Conservation (phyloP, 2,888 invertebrate genomes). For the Limnephilus rhombicus region DNA sequence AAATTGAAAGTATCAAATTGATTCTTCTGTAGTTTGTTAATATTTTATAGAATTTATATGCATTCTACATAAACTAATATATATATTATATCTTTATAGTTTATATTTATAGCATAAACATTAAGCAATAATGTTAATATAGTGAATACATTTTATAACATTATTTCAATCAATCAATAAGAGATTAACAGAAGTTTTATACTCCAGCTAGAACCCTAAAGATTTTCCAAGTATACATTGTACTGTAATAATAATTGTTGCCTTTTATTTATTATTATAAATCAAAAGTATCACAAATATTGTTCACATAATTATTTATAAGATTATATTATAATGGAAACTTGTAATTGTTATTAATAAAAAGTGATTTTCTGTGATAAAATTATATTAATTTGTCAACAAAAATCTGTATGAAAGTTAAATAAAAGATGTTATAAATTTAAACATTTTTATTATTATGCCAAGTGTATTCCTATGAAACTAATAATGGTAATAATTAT, state of each 20-base stretch:
- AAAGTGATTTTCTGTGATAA: conserved; percentile 20
- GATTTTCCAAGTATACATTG: not conserved
- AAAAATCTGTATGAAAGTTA: not conserved
- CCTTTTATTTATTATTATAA: not conserved
- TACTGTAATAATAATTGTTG: too few relatives aligned
- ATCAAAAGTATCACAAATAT: not conserved
- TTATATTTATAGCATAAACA: not conserved
- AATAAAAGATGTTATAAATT: not conserved
- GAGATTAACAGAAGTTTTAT: not conserved
- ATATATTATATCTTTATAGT: not conserved
- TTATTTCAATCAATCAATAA: not conserved
- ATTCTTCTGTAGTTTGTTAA: not conserved
- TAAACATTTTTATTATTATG: not conserved
- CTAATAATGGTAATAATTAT: not conserved
- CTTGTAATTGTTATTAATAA: not conserved
- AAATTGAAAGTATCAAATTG: too few relatives aligned
- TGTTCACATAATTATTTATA: not conserved
- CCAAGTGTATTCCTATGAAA: not conserved
- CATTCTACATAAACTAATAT: not conserved
- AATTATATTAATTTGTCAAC: conserved; percentile 10
- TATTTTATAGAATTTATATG: not conserved
- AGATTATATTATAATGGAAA: not conserved
- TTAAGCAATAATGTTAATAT: too few relatives aligned
- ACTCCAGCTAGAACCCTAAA: not conserved
- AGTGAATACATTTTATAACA: too few relatives aligned